Conservation (phyloP, 2,888 invertebrate genomes). For the Mactromeris polynyma region DNA sequence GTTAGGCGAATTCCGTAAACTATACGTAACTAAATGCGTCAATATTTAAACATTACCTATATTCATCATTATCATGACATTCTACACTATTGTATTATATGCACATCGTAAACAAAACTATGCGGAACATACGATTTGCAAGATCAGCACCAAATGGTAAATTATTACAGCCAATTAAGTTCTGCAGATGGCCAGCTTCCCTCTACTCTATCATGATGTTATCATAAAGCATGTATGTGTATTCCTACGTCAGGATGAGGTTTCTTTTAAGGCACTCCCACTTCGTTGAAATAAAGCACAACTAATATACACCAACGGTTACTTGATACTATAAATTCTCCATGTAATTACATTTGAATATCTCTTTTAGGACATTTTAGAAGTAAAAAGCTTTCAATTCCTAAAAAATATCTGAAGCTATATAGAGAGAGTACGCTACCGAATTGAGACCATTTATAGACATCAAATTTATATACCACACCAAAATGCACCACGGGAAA, state of each 20-base stretch:
- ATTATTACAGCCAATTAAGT: neutral
- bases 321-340: neutral
- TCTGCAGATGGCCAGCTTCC: neutral
- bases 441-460: no score
- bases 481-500: no score
- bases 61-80: no score
- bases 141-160: no score
- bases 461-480: no score
- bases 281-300: neutral
- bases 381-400: neutral
- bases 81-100: no score
- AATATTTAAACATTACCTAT: no score
- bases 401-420: neutral
- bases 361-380: neutral
- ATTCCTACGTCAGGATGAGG: neutral
- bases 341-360: neutral
- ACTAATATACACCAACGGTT: neutral
- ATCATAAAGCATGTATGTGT: neutral
- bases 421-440: no score
- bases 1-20: no score
- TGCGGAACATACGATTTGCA: no score
- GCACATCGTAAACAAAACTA: no score
- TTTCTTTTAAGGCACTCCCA: conserved; percentile 9
- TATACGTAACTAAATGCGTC: no score
- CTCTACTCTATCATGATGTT: neutral